phyloP scores from a whole-genome alignment of 2,888 invertebrate genomes.

The Drosophila phalerata region DNA sequence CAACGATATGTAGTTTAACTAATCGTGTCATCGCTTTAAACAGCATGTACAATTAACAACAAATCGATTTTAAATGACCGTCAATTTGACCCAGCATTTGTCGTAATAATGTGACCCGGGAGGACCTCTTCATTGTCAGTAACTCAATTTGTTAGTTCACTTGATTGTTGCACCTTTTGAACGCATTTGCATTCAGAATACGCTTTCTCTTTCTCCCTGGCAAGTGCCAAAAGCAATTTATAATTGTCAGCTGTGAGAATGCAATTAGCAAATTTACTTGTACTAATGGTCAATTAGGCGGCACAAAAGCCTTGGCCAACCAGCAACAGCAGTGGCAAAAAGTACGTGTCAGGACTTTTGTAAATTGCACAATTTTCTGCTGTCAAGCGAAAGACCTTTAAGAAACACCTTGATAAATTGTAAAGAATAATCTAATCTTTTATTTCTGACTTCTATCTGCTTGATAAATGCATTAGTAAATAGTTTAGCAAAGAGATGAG shows the following conservation, averaged over 20 bases:
- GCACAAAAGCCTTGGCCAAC: conserved; percentile 34
- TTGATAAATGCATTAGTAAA: background rate
- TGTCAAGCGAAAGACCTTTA: conserved; percentile 30
- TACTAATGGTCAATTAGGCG: conserved; percentile 71
- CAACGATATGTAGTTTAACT: conserved; percentile 28
- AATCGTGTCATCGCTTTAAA: conserved; percentile 60
- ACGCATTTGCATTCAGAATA: conserved; percentile 13
- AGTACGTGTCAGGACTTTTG: conserved; percentile 32
- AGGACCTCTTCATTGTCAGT: conserved; percentile 25
- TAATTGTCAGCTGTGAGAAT: conserved; percentile 71
- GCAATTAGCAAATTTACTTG: conserved; percentile 70
- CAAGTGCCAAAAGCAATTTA: conserved; percentile 68
- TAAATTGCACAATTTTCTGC: conserved; percentile 44
- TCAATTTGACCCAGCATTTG: conserved; percentile 32
- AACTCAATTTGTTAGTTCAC: conserved; percentile 27
- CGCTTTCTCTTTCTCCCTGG: background rate
- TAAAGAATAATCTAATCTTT: conserved; percentile 11
- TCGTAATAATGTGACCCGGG: conserved; percentile 34
- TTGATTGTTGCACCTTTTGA: conserved; percentile 37
- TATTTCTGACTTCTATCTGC: conserved; percentile 4
- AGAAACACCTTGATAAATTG: conserved; percentile 33
- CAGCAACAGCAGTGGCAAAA: conserved; percentile 12
- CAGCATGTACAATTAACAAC: conserved; percentile 64
- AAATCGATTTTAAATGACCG: conserved; percentile 63
- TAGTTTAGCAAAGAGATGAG: background rate